Evolutionary conservation across 2,888 invertebrate genomes (phyloP).

Genomic region (Gnatocerus cornutus): DNA sequence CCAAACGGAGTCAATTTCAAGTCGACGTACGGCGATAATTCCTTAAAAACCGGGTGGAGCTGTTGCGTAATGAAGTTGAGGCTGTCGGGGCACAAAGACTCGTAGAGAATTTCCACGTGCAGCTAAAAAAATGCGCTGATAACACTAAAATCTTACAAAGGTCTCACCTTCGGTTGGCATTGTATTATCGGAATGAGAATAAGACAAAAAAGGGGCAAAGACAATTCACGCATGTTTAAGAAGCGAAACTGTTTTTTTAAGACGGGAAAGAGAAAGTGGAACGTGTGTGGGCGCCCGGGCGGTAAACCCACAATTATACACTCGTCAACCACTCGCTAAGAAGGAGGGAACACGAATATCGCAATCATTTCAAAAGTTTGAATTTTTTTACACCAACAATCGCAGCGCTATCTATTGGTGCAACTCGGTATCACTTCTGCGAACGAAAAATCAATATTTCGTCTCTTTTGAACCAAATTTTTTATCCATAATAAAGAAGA

Average conservation of each 20-base stretch:
- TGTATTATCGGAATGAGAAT: neutral
- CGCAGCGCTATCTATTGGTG: slow-evolving; percentile 16
- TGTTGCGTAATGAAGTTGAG: slow-evolving; percentile 74
- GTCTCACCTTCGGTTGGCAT: neutral
- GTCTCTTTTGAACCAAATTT: no score
- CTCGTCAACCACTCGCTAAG: no score
- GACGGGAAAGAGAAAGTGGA: slow-evolving; percentile 5
- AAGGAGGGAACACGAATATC: neutral
- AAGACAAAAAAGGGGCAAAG: neutral
- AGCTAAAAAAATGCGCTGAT: no score
- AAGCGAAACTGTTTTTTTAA: neutral
- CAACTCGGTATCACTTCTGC: neutral
- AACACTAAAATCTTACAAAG: no score
- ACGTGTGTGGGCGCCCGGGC: neutral
- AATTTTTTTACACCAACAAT: no score
- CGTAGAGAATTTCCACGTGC: slow-evolving; percentile 75
- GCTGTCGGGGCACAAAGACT: slow-evolving; percentile 79
- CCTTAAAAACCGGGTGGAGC: slow-evolving; percentile 72
- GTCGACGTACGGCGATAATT: slow-evolving; percentile 72
- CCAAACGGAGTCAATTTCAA: slow-evolving; percentile 78
- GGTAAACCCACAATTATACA: no score
- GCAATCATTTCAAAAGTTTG: neutral
- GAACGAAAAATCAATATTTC: slow-evolving; percentile 36
- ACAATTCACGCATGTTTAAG: neutral
- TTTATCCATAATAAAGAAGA: no score